Base-by-base conservation (phyloP, 2,113 vertebrate genomes). In the Erinaceus europaeus region DNA sequence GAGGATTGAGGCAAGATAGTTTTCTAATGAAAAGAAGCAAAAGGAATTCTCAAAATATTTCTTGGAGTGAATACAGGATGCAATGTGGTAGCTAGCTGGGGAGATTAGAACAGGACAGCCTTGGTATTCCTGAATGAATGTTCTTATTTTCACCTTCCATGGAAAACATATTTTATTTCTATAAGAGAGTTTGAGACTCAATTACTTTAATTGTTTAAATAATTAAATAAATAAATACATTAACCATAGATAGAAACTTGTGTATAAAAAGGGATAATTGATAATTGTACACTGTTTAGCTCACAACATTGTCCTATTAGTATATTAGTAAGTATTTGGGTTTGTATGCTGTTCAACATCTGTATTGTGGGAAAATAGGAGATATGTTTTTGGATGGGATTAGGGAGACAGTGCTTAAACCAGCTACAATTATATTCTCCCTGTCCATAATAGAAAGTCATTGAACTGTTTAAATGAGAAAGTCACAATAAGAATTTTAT, bases 51-150 rank as follows among this genome's bases (percentile, higher is more conserved):
- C n/a, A 40, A 17, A 10, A 25, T 38, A 7, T 21, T 42, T 9
- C 65, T 34, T 9, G 20, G 34, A 34, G 1, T 17, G 42, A 40
- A 53, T 48, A 48, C 9, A 15, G 40, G 9, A 2, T n/a, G 67
- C 27, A 13, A 62, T 17, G 12, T 29, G 3, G 3, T 20, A 42
- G 7, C 15, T 44, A 17, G 52, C 15, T 12, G 46, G 12, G 14
- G 27, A 46, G 6, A 2, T 6, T 18, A 6, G 21, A 21, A 36
- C 29, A 3, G 12, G 17, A 8, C 5, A 1, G n/a, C 2, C 32
- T 21, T 17, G 17, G 14, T 6, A 53, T 29, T 9, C 8, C 27
- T 25, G 11, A 36, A 50, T 48, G 27, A 15, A 27, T 4, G 38
- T 34, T 5, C 2, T 13, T 9, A 11, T 59, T 23, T 61, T 73